Evolutionary conservation across 2,888 invertebrate genomes (phyloP).

Genomic region (Coecobrya sp.): DNA sequence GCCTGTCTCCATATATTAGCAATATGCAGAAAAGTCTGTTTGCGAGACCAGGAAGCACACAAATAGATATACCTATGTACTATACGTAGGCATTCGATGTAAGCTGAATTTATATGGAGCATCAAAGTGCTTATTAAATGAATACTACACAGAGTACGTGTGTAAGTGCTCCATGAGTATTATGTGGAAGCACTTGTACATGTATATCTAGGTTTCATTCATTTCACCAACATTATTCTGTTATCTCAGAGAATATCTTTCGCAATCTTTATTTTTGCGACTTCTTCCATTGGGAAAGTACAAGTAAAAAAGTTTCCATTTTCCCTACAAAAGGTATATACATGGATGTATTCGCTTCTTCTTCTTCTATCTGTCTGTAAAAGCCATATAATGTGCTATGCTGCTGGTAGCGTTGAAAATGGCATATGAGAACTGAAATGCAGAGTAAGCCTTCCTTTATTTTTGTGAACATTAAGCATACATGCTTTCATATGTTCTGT

Average conservation of each 20-base stretch:
- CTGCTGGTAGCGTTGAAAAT: neutral
- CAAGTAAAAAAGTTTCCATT: conserved; percentile 15
- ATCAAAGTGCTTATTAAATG: neutral
- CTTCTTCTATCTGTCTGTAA: neutral
- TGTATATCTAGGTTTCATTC: neutral
- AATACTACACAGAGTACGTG: neutral
- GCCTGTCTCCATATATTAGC: conserved; percentile 47
- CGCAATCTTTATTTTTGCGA: conserved; percentile 45
- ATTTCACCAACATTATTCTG: conserved; percentile 35
- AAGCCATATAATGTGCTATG: neutral
- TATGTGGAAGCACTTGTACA: neutral
- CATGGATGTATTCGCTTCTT: neutral
- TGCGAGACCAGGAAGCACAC: conserved; percentile 38
- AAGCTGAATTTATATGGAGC: neutral
- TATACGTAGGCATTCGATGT: neutral
- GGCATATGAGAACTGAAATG: conserved; percentile 34
- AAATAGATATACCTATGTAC: neutral
- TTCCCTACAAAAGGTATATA: neutral
- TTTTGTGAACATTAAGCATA: conserved; percentile 54
- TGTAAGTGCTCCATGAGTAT: too few relatives aligned
- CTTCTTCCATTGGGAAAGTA: conserved; percentile 27
- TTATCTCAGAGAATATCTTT: conserved; percentile 13
- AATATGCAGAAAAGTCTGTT: conserved; percentile 27
- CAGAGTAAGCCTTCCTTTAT: conserved; percentile 53
- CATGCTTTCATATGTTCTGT: conserved; percentile 31